Conservation (phyloP, 2,113 vertebrate genomes). For the Nothocercus nigrocapillus region DNA sequence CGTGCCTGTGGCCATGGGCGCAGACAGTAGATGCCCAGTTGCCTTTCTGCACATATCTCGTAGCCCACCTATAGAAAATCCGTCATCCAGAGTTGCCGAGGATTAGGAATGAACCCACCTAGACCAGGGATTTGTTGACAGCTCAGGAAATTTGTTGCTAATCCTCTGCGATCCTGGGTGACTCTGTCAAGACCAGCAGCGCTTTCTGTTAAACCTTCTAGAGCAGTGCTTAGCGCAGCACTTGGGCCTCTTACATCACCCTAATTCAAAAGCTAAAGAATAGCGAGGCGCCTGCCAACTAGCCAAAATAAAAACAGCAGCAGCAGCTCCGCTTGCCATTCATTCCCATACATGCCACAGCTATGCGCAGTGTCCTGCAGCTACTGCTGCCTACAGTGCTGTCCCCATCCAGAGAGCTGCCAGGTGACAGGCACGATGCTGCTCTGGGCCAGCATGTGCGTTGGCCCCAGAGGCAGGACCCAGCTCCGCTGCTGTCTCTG, state of each 20-base stretch:
- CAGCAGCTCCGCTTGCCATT: background rate
- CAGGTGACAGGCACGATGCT: background rate
- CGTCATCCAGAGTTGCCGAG: background rate
- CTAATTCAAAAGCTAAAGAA: conserved; percentile 65
- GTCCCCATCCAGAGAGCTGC: fast-evolving
- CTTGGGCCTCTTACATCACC: conserved; percentile 40
- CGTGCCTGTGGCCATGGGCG: fast-evolving
- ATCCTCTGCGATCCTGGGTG: background rate
- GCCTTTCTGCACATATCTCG: fast-evolving
- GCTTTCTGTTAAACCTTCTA: conserved; percentile 25
- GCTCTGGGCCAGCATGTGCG: background rate
- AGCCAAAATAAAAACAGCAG: conserved; percentile 54
- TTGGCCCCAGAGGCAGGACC: background rate
- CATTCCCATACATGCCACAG: conserved; percentile 29
- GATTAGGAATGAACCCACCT: background rate
- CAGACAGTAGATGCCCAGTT: background rate
- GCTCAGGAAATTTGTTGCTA: background rate
- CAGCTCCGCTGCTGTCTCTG: background rate
- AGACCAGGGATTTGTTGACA: background rate
- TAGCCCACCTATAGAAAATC: background rate
- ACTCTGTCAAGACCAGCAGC: background rate
- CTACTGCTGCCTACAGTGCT: background rate
- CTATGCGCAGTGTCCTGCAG: background rate
- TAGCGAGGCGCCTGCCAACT: conserved; percentile 21
- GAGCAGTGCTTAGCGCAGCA: background rate